phyloP scores from a whole-genome alignment of 2,888 invertebrate genomes.

The Aleiodes alternator region DNA sequence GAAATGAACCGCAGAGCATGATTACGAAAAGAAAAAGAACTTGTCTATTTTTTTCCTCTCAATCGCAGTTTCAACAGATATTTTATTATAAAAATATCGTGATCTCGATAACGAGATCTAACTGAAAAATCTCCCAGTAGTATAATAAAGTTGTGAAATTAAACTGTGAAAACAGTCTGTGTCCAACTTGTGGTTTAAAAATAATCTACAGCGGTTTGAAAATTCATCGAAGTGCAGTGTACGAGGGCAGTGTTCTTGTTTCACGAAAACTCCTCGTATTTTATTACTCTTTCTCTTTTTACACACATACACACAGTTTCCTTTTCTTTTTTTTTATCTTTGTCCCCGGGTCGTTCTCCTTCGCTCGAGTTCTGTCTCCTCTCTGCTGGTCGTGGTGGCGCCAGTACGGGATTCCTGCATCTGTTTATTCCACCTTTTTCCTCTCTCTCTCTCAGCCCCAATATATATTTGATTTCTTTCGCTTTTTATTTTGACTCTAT shows the following conservation, averaged over 20 bases:
- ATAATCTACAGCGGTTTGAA: slow-evolving; percentile 42
- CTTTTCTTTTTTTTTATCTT: slow-evolving; percentile 51
- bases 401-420: slow-evolving; percentile 72
- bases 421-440: slow-evolving; percentile 64
- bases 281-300: slow-evolving; percentile 35
- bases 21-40: slow-evolving; percentile 32
- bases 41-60: neutral
- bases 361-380: slow-evolving; percentile 58
- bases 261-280: slow-evolving; percentile 32
- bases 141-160: slow-evolving; percentile 18
- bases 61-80: slow-evolving; percentile 8
- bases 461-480: slow-evolving; percentile 16
- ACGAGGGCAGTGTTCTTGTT: slow-evolving; percentile 33
- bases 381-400: slow-evolving; percentile 64
- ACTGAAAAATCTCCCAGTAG: neutral
- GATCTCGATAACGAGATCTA: slow-evolving; percentile 10
- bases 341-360: slow-evolving; percentile 43
- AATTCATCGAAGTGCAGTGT: slow-evolving; percentile 45
- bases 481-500: neutral
- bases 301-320: neutral
- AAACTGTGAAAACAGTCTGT: neutral
- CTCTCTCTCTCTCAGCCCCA: slow-evolving; percentile 30
- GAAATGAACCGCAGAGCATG: slow-evolving; percentile 71
- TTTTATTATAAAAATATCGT: slow-evolving; percentile 25
- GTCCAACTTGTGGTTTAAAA: slow-evolving; percentile 37